phyloP scores from a whole-genome alignment of 2,113 vertebrate genomes.

The Dolichotis patagonum region DNA sequence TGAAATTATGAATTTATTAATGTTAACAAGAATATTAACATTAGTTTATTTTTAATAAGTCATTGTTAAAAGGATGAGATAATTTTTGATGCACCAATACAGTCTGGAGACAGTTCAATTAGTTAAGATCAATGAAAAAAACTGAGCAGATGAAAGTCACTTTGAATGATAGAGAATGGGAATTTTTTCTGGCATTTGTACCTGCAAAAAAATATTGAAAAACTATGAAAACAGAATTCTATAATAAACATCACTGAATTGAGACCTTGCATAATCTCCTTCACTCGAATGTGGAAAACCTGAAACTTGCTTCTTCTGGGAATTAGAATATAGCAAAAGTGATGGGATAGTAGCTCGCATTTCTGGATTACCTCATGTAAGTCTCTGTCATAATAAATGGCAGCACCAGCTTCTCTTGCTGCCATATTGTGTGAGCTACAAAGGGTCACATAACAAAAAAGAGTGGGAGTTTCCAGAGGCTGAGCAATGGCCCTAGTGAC shows the following conservation, averaged over 20 bases:
- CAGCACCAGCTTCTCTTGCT: not conserved
- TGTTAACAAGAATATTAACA: not conserved
- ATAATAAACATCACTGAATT: not conserved
- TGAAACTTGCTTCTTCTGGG: not conserved
- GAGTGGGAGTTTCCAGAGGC: not conserved
- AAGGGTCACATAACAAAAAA: not conserved
- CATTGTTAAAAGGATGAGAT: not conserved
- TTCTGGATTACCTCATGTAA: not conserved
- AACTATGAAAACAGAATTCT: not conserved
- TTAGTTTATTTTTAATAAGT: not conserved
- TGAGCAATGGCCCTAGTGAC: not conserved
- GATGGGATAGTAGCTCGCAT: too few relatives aligned
- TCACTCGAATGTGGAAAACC: not conserved
- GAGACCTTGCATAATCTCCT: not conserved
- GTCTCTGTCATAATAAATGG: not conserved
- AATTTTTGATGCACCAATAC: not conserved
- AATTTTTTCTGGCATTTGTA: not conserved
- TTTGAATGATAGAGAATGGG: not conserved
- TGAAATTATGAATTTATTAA: not conserved
- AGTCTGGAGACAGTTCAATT: not conserved
- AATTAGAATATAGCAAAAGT: not conserved
- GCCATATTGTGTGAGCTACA: not conserved
- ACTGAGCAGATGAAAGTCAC: not conserved
- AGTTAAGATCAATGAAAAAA: not conserved
- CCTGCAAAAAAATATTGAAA: slow-evolving; percentile 1